Percentiles rank a stretch among this genome's conserved stretches.
These are phyloP conservation scores for Limnephilus rhombicus DNA, from an alignment of 2,888 invertebrate genomes.

Conservation along the genomic window DNA sequence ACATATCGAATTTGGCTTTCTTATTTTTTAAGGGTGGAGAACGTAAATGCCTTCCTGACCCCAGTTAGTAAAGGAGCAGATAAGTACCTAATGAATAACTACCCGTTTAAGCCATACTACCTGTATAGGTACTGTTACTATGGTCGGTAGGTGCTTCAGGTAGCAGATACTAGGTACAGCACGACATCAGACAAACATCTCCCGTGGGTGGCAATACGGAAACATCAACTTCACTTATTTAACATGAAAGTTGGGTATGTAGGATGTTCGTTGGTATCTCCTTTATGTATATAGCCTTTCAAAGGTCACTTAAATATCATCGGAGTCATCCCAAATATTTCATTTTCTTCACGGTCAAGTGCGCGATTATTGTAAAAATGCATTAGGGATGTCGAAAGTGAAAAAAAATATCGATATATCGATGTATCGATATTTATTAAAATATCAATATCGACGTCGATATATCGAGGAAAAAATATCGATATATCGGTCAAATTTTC, in stretches of 20 bases:
- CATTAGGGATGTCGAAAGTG: no score
- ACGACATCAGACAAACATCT: slow-evolving; percentile 29
- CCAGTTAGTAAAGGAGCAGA: neutral
- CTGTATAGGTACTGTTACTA: neutral
- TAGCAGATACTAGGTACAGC: neutral
- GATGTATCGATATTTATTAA: no score
- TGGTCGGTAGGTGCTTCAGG: neutral
- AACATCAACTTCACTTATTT: slow-evolving; percentile 29
- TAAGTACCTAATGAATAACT: neutral
- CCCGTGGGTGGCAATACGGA: slow-evolving; percentile 33
- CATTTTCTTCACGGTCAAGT: slow-evolving; percentile 11
- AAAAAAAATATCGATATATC: no score
- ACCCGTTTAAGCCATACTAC: neutral
- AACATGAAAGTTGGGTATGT: neutral
- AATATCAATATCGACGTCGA: no score
- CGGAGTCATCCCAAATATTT: slow-evolving; percentile 17
- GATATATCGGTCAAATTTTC: no score
- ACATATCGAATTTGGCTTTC: neutral
- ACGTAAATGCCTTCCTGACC: neutral
- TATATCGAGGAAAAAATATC: no score
- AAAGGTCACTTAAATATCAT: slow-evolving; percentile 34
- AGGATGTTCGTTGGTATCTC: neutral
- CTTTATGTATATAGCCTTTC: neutral
- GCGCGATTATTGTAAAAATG: neutral
- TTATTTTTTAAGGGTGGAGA: neutral